phyloP scores from a whole-genome alignment of 2,888 invertebrate genomes.

The Carcina quercana region DNA sequence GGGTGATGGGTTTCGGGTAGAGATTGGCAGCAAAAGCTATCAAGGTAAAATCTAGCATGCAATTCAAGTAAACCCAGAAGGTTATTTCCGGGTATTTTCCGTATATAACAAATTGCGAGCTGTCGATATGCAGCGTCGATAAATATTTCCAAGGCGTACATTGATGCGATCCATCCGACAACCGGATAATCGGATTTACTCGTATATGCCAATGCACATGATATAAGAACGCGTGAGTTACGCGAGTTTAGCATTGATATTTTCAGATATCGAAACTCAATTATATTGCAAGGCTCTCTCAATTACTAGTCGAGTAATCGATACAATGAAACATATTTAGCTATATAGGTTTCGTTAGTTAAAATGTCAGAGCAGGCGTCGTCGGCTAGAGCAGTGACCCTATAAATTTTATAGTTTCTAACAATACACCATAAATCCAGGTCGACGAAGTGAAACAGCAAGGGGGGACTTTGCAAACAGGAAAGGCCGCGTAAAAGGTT shows the following conservation, averaged over 20 bases:
- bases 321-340: conserved; percentile 1
- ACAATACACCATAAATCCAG: conserved; percentile 47
- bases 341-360: not conserved
- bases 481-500: conserved; percentile 29
- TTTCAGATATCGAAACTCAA: conserved; percentile 20
- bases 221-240: conserved; percentile 30
- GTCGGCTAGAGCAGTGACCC: conserved; percentile 29
- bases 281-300: conserved; percentile 4
- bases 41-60: no score
- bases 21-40: no score
- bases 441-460: conserved; percentile 21
- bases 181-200: conserved; percentile 23
- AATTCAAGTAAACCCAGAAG: no score
- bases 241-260: conserved; percentile 25
- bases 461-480: conserved; percentile 18
- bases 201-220: no score
- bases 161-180: conserved; percentile 18
- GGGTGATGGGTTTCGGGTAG: no score
- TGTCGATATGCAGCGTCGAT: conserved; percentile 5
- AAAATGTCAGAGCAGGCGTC: conserved; percentile 27
- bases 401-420: conserved; percentile 40
- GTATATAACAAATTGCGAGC: conserved; percentile 2
- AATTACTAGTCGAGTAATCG: not conserved
- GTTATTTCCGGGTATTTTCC: no score
- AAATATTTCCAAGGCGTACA: conserved; percentile 8